These are phyloP conservation scores for Parasteatoda tepidariorum DNA, from an alignment of 1,140 invertebrate species.

Conservation along the genomic window DNA sequence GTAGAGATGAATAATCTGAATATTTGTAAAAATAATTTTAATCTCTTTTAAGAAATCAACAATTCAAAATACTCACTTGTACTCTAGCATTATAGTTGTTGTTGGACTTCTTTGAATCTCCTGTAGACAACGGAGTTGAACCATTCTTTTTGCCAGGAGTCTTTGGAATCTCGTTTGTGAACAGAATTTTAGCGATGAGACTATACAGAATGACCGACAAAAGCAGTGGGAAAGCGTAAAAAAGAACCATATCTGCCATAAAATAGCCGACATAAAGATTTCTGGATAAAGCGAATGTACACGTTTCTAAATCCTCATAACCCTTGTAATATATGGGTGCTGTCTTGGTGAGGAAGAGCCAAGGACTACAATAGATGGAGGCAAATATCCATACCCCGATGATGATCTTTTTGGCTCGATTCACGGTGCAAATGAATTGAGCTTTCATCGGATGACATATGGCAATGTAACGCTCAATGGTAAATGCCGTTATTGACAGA, in stretches of 20 bases:
- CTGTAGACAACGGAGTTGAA: background rate
- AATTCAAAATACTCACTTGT: constrained; percentile 66
- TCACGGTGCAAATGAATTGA: constrained; percentile 73
- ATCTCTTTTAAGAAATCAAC: too few relatives aligned
- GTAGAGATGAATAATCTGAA: too few relatives aligned
- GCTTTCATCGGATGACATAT: constrained; percentile 75
- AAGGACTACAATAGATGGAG: constrained; percentile 72
- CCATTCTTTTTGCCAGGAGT: constrained; percentile 46
- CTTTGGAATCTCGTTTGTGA: constrained; percentile 67
- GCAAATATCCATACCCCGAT: constrained; percentile 74
- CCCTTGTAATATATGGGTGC: constrained; percentile 68
- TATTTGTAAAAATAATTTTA: too few relatives aligned
- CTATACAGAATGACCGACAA: constrained; percentile 73
- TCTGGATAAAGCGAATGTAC: constrained; percentile 71
- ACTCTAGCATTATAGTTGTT: constrained; percentile 64
- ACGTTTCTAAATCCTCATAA: constrained; percentile 67
- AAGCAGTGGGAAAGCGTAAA: constrained; percentile 75
- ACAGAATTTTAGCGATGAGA: constrained; percentile 73
- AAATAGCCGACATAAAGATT: constrained; percentile 73
- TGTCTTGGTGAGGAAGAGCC: constrained; percentile 71
- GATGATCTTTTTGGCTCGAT: constrained; percentile 74
- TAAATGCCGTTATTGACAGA: constrained; percentile 77
- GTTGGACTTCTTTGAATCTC: constrained; percentile 44
- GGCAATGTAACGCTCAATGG: constrained; percentile 75
- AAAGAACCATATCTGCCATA: constrained; percentile 74